phyloP scores from a whole-genome alignment of 1,140 invertebrate genomes.

The Sycophila sp. region DNA sequence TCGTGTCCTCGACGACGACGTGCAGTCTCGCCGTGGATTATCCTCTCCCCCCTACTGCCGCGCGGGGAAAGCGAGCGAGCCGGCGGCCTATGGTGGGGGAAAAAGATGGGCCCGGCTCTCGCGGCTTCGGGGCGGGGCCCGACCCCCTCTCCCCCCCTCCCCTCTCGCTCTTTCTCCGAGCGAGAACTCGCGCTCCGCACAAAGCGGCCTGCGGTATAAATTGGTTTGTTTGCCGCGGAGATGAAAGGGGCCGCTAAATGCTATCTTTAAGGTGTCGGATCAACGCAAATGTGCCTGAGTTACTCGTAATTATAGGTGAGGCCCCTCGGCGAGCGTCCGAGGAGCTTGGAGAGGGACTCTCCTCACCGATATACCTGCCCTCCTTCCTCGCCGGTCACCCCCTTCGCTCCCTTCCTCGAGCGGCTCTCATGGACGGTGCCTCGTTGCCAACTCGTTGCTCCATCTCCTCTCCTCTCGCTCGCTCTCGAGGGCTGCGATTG shows the following conservation, averaged over 20 bases:
- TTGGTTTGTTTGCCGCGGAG: constrained; percentile 69
- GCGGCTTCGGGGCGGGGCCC: constrained; percentile 26
- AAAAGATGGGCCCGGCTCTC: constrained; percentile 31
- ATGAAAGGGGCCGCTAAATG: constrained; percentile 69
- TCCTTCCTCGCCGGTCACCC: constrained; percentile 3
- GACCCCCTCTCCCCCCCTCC: too few relatives aligned
- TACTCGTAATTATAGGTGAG: constrained; percentile 67
- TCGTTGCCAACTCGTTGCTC: constrained; percentile 30
- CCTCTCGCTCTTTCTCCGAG: too few relatives aligned
- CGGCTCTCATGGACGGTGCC: neutral
- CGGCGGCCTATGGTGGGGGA: neutral
- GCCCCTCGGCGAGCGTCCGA: constrained; percentile 51
- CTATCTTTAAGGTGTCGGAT: constrained; percentile 69
- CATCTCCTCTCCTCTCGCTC: too few relatives aligned
- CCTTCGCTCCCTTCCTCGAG: neutral
- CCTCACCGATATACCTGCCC: neutral
- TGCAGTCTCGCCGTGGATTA: constrained; percentile 35
- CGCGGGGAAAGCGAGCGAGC: too few relatives aligned
- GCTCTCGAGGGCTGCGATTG: neutral
- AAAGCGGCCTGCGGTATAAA: constrained; percentile 63
- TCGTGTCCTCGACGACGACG: constrained; percentile 28
- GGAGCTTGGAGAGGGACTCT: constrained; percentile 43
- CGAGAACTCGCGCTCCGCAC: constrained; percentile 10
- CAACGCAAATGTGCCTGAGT: constrained; percentile 69
- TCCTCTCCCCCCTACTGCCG: neutral